These are phyloP conservation scores for Phylloscopus trochiloides DNA, from an alignment of 2,113 vertebrate genomes.

Conservation along the genomic window DNA sequence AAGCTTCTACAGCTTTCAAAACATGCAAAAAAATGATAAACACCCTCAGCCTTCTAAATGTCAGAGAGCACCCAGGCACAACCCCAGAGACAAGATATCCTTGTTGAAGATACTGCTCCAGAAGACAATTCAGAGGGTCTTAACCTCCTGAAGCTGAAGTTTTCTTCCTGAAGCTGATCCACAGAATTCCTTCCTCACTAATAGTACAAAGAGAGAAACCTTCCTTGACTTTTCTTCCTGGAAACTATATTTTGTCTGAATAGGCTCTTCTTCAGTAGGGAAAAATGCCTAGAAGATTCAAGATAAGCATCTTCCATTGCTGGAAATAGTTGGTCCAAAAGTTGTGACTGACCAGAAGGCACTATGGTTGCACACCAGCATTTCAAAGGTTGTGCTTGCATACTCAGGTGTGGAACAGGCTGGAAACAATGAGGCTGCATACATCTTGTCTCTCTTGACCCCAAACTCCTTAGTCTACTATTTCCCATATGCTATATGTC, in stretches of 20 bases:
- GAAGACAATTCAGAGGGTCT: background rate
- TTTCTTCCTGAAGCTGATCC: background rate
- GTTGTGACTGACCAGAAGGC: background rate
- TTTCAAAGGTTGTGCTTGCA: background rate
- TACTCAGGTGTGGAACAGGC: background rate
- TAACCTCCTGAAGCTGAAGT: background rate
- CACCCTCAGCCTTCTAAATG: background rate
- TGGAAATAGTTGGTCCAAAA: background rate
- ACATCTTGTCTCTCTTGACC: background rate
- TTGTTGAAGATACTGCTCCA: background rate
- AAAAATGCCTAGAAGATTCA: background rate
- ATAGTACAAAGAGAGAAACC: background rate
- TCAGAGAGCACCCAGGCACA: background rate
- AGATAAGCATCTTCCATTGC: background rate
- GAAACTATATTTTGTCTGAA: background rate
- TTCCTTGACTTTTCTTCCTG: background rate
- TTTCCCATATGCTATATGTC: background rate
- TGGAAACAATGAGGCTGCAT: background rate
- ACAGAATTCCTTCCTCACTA: background rate
- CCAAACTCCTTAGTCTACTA: background rate
- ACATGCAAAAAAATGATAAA: background rate
- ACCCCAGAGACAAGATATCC: background rate
- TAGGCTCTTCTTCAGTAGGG: background rate
- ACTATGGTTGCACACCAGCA: accelerated
- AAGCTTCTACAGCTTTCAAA: background rate